Evolutionary conservation across 2,888 invertebrate species (phyloP).

Genomic region (Frankliniella fusca): DNA sequence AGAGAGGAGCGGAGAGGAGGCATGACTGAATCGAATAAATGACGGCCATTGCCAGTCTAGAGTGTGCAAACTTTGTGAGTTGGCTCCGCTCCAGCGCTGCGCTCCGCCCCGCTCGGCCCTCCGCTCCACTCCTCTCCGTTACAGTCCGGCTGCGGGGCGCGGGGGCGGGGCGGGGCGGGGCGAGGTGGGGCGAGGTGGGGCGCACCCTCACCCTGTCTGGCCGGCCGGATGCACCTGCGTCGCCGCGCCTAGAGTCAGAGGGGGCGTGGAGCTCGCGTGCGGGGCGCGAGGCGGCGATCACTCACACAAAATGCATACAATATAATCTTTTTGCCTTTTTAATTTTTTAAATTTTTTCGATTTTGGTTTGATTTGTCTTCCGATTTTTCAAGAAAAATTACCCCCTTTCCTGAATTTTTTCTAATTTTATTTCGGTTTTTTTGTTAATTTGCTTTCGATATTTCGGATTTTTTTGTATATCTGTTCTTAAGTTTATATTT

Average conservation of each 20-base stretch:
- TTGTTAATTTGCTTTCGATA: too few species aligned
- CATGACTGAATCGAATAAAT: neutral
- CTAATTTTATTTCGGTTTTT: too few species aligned
- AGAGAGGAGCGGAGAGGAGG: neutral
- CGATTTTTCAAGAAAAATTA: too few species aligned
- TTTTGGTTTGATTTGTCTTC: too few species aligned
- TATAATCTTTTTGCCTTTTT: too few species aligned
- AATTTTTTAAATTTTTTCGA: too few species aligned
- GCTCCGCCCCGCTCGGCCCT: neutral
- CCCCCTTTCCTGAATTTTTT: too few species aligned
- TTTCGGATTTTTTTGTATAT: too few species aligned
- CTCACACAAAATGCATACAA: too few species aligned
- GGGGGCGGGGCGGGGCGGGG: neutral
- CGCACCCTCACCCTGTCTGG: neutral
- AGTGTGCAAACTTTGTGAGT: neutral
- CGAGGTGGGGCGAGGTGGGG: neutral
- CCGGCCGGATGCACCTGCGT: neutral
- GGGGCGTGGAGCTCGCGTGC: neutral
- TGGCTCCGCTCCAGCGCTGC: neutral
- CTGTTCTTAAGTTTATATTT: too few species aligned
- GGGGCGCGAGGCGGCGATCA: too few species aligned
- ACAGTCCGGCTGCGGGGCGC: neutral
- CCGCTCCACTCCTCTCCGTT: too few species aligned
- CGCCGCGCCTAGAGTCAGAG: neutral
- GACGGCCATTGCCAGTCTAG: neutral